Base-by-base conservation (phyloP, 2,797 vertebrate genomes). In the Parauchenoglanis punctatus region DNA sequence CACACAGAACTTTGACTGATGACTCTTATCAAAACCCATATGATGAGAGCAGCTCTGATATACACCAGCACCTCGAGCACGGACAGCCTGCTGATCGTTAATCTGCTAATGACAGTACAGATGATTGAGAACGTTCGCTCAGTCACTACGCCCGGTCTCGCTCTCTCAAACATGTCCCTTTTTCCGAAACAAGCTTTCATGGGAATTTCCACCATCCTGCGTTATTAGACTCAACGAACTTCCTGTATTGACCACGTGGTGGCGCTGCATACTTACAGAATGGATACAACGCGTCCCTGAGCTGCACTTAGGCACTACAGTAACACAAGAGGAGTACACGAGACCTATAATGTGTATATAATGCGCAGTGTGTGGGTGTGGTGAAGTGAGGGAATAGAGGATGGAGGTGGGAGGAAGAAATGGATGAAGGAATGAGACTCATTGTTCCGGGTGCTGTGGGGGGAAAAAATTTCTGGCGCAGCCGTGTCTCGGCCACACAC, bases 1-100 rank as follows among this genome's bases (percentile, higher is more conserved):
- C 85, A 78, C 67, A 77, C 31, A 72, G 68, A 85, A 80, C 83
- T 72, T 76, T 85, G 90, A 89, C 88, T 88, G 90, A 91, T 91
- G 87, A 88, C 80, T 88, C 85, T 83, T 58, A 86, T 89, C 90
- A 87, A 89, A 88, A 81, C 88, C 86, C 87, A 85, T 91, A 91
- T 88, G 88, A 86, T 77, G 88, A 87, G 81, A 88, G 81, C 85
- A 87, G 82, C 83, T 84, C 88, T 88, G 85, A 91, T 89, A 84
- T 65, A 87, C 87, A 82, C 73, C 87, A 84, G 88, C 85, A 68
- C 86, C 86, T 80, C 28, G 13, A 68, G 54, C 40, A 56, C 75
- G 61, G 52, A 80, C 46, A 87, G 72, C 58, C 58, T 52, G 73
- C 84, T 85, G 72, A 77, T 81, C 85, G 67, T 80, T 80, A 72